Evolutionary conservation across 2,113 vertebrate genomes (phyloP), one percentile per base, ranked within the genome.

Genomic region (Sclerurus mexicanus): DNA sequence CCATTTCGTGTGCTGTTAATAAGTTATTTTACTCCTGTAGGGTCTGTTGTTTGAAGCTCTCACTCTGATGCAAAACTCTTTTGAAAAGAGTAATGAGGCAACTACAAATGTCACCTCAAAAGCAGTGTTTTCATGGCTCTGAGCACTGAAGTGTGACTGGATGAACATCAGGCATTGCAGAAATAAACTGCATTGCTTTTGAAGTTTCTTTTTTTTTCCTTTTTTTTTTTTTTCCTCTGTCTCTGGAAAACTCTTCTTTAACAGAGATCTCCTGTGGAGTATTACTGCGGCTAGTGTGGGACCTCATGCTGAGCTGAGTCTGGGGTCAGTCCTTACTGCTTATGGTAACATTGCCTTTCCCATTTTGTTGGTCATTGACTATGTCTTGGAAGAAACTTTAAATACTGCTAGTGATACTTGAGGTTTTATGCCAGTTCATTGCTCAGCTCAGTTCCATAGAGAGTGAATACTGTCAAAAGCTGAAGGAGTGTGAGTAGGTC

Each of bases 21-120:
- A 96, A 97, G 94, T 91, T 92, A 89, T 82, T 90, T 93, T 92
- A 76, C 89, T 94, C 95, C 86, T 90, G 95, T 59, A 56, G 81
- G 87, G 79, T 71, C 88, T 92, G 49, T 95, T 96, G 96, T 98
- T 97, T 97, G 98, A 97, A 94, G 96, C 68, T 47, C 87, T 96
- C 95, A 95, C 97, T 97, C 96, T 98, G 98, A 98, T 98, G 95
- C 97, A 98, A 97, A 97, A 95, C 95, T 97, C 98, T 97, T 98
- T 98, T 97, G 97, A 96, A 97, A 97, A 98, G 98, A 98, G 97
- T 98, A 97, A 98, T 98, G 98, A 98, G 97, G 97, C 97, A 97
- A 90, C 97, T 95, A 82, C 97, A 96, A 96, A 97, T 97, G 98
- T 98, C 98, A 98, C 97, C 95, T 97, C 97, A 87, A 40, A 97